phyloP scores from a whole-genome alignment of 2,113 vertebrate genomes.

The Oreocharis arfaki region DNA sequence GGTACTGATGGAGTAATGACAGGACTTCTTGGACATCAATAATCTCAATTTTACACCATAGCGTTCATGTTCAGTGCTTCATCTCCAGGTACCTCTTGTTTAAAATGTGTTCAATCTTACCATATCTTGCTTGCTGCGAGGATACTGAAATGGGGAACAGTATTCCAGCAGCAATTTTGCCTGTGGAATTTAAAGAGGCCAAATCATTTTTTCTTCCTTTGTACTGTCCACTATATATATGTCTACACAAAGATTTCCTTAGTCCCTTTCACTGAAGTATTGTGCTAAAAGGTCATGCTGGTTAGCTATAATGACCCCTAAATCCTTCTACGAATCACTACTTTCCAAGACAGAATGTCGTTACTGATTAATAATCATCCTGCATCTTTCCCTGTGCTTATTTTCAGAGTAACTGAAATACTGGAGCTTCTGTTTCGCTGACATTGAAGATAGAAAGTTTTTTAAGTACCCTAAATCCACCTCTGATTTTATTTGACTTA shows the following conservation, averaged over 20 bases:
- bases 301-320: neutral
- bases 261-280: neutral
- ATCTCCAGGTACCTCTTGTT: neutral
- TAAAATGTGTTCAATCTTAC: neutral
- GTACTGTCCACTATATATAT: neutral
- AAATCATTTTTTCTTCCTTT: rapidly evolving
- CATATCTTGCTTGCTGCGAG: rapidly evolving
- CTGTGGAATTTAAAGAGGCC: neutral
- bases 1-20: neutral
- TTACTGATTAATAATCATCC: neutral
- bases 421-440: neutral
- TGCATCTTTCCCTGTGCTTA: neutral
- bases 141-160: neutral
- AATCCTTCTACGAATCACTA: neutral
- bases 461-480: neutral
- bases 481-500: neutral
- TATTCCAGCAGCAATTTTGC: neutral
- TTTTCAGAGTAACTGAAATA: neutral
- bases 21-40: neutral
- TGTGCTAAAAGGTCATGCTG: neutral
- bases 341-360: neutral
- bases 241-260: neutral
- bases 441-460: neutral
- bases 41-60: neutral
- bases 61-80: neutral